Base-by-base conservation (phyloP, 2,888 invertebrate species). In the Pammene aurita region DNA sequence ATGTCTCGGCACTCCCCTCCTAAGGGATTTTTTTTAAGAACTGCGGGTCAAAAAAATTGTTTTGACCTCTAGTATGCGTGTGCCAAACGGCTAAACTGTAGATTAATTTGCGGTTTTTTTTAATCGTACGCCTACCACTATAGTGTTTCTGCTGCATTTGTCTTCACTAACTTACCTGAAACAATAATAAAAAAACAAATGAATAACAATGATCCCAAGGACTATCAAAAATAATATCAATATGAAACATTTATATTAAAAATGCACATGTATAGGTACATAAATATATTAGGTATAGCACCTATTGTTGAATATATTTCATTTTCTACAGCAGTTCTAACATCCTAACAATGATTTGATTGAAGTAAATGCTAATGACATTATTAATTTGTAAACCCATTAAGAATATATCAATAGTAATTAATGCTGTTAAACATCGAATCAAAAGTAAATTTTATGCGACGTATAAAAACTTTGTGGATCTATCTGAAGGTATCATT, bases 401-500 rank as follows among this genome's bases (percentile, higher is more conserved):
- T 18, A 58, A 44, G 9, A 11, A 44, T 26, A 26, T 5, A 18
- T 58, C 9, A 57, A 26, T 41, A 26, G 10, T 35, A 6, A 46
- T 46, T 14, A 14, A 5, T 14, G 14, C 0, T 46, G 0, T 26
- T 34, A 5, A 26, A 0, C 1, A 26, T 16, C 11, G 34, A 16
- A 56, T 34, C 7, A 46, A 44, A 26, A 44, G 0, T 10, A 18
- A 18, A 41, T 14, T 18, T 42, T 11, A 13, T 26, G 26, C 4
- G 0, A 0, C n/a, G 46, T 60, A 60, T 48, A 60, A 48, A 60
- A 60, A 48, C 18, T 4, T 18, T 50, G 14, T 16, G n/a, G 6
- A 7, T 50, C 7, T 50, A 26, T 9, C 38, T 13, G 9, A 5
- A 61, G 18, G 6, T 9, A 62, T 62, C 61, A 62, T 62, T 62